Percentiles rank a stretch among this genome's conserved stretches.
Conservation (phyloP, 1,140 invertebrate genomes). For the Aethina tumida region DNA sequence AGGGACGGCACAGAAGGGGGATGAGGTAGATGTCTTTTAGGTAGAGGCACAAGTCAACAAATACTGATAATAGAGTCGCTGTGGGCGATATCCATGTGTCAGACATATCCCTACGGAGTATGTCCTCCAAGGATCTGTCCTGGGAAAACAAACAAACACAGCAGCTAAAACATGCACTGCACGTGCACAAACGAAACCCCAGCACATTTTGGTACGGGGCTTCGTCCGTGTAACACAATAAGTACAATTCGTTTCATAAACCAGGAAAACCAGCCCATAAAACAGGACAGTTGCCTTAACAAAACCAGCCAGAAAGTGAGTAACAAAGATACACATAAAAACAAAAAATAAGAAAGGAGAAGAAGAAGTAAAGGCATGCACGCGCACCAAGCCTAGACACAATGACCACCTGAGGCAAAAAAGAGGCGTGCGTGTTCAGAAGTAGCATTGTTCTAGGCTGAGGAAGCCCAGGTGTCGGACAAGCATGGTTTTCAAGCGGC, state of each 20-base stretch:
- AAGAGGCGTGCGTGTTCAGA: slow-evolving; percentile 14
- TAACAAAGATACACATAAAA: too few species aligned
- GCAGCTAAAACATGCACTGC: slow-evolving; percentile 22
- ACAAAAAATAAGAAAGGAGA: slow-evolving; percentile 4
- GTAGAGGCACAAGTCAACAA: slow-evolving; percentile 33
- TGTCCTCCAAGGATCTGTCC: slow-evolving; percentile 25
- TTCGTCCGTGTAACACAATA: too few species aligned
- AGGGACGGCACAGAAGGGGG: slow-evolving; percentile 34
- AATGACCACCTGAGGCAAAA: background rate
- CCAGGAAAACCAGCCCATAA: slow-evolving; percentile 1
- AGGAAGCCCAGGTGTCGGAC: slow-evolving; percentile 27
- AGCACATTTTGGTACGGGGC: too few species aligned
- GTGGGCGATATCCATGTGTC: slow-evolving; percentile 31
- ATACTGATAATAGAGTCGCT: slow-evolving; percentile 32
- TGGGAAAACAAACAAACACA: slow-evolving; percentile 30
- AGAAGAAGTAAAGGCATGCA: slow-evolving; percentile 2
- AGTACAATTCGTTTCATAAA: slow-evolving; percentile 1
- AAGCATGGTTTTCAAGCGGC: slow-evolving; percentile 14
- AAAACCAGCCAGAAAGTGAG: too few species aligned
- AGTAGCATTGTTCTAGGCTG: slow-evolving; percentile 27
- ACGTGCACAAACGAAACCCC: too few species aligned
- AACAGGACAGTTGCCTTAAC: too few species aligned
- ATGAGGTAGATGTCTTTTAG: slow-evolving; percentile 36
- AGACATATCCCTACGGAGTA: slow-evolving; percentile 29
- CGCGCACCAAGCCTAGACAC: too few species aligned